A percentile compares a stretch with the other conserved stretches of the same genome.
Evolutionary conservation across 2,113 vertebrate genomes (phyloP).

Genomic region (Pomatostomus ruficeps): DNA sequence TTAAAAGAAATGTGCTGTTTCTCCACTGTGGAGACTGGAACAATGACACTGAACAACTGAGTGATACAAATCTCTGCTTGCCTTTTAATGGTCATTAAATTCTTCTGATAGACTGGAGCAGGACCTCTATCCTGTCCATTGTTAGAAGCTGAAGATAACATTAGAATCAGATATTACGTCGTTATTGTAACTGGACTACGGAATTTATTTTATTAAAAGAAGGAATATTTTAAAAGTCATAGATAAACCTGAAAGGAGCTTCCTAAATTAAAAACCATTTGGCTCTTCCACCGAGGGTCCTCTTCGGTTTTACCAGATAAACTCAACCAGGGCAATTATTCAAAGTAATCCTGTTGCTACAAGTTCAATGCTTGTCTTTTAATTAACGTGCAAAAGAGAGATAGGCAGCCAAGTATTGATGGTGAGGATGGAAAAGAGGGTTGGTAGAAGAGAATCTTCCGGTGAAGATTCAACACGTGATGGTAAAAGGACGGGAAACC

Average conservation of each 20-base stretch:
- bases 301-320: not conserved
- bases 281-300: not conserved
- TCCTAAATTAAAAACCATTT: not conserved
- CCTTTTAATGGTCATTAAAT: conserved; percentile 23
- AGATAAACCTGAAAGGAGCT: not conserved
- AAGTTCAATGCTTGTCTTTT: not conserved
- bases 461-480: not conserved
- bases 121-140: not conserved
- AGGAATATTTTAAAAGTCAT: not conserved
- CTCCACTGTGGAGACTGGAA: not conserved
- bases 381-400: not conserved
- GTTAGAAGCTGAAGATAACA: not conserved
- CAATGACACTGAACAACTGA: not conserved
- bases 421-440: not conserved
- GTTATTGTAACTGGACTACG: not conserved
- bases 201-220: not conserved
- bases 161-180: not conserved
- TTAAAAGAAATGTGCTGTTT: conserved; percentile 61
- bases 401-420: not conserved
- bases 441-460: not conserved
- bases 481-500: not conserved
- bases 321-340: not conserved
- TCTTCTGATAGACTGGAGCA: not conserved
- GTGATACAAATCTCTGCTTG: conserved; percentile 19
- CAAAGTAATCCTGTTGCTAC: not conserved